These are phyloP conservation scores for Hipposideros larvatus DNA, from an alignment of 2,797 vertebrate genomes.

Conservation along the genomic window DNA sequence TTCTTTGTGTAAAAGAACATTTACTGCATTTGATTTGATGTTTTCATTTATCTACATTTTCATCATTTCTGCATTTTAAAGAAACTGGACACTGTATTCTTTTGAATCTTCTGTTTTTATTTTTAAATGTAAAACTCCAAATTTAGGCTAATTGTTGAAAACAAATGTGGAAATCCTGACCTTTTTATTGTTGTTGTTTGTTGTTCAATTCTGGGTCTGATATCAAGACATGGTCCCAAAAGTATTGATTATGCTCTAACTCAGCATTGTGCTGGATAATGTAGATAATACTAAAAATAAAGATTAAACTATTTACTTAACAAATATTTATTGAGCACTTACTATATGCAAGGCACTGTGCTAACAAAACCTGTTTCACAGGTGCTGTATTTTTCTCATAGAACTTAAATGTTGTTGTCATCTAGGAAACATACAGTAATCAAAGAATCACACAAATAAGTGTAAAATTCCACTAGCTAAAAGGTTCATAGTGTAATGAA, in stretches of 20 bases:
- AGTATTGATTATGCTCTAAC: not conserved
- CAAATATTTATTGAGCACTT: not conserved
- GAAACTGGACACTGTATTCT: not conserved
- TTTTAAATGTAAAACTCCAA: not conserved
- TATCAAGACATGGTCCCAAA: not conserved
- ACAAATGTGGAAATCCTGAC: not conserved
- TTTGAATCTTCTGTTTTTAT: not conserved
- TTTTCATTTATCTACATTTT: conserved; percentile 29
- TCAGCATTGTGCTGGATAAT: not conserved
- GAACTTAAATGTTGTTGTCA: not conserved
- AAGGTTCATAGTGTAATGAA: not conserved
- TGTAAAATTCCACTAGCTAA: not conserved
- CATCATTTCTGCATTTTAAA: not conserved
- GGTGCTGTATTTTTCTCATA: not conserved
- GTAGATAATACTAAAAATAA: not conserved
- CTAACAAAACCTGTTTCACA: not conserved
- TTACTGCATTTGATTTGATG: not conserved
- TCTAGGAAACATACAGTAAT: not conserved
- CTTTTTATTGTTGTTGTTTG: not conserved
- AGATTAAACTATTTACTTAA: not conserved
- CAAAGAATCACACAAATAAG: conserved; percentile 16
- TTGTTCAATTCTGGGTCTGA: not conserved
- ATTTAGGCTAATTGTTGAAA: not conserved
- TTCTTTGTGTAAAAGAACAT: not conserved
- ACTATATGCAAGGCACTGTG: not conserved